Base-by-base conservation (phyloP, 2,888 invertebrate genomes). In the Cataglyphis albicans region DNA sequence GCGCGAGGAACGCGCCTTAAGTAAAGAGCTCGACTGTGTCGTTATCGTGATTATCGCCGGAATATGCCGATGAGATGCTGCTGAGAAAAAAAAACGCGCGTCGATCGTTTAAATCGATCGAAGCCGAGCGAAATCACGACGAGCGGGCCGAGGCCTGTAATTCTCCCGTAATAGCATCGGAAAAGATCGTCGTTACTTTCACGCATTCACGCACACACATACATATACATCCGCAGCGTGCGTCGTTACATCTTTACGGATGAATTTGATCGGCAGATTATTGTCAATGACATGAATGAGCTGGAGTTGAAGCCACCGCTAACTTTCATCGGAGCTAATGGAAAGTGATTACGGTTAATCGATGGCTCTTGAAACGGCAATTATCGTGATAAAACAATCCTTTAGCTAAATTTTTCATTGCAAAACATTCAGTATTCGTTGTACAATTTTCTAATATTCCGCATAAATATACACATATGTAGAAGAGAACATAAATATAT, bases 241-340 rank as follows among this genome's bases (percentile, higher is more conserved):
- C 21, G 35, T 15, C 15, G 25, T 52, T 65, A 25, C 52, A 12
- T 55, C 52, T 25, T 52, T 9, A 21, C 78, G 57, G 21, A 21
- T 21, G 32, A 68, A 68, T 78, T 68, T 67, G 57, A 78, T 67
- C 57, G 57, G 55, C 55, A n/a, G 57, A 57, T 57, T 78, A 44
- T 57, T 57, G 41, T 32, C 29, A 52, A n/a, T 32, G 57, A 76
- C 41, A 18, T 9, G 18, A 78, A 12, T 15, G 15, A 55, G 29
- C 21, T 18, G 9, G n/a, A 29, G 55, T 32, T 55, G 55, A 44
- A 67, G 55, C 21, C 41, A 29, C 15, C 57, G 32, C 32, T 18
- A 35, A 52, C 55, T 70, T 78, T 70, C 41, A 12, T 59, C 57
- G 21, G 12, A 67, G 32, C 18, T 68, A 78, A 78, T 68, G 78